Evolutionary conservation across 2,888 invertebrate species (phyloP).

Genomic region (Melanotus villosus): DNA sequence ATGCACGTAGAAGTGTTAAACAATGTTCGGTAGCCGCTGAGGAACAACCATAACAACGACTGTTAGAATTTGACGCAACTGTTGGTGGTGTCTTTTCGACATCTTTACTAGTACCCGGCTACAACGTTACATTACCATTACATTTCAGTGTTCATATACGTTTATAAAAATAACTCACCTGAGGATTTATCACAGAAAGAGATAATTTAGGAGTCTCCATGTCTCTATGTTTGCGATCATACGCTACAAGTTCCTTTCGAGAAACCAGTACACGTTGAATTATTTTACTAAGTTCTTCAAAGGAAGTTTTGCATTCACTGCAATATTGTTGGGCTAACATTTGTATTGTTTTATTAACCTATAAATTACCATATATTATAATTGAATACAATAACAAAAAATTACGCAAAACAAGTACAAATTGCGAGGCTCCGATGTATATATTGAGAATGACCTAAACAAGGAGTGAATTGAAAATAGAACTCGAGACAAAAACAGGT

Average conservation of each 20-base stretch:
- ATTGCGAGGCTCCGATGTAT: too few species aligned
- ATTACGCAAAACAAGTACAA: too few species aligned
- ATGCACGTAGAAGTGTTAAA: slow-evolving; percentile 88
- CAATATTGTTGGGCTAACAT: slow-evolving; percentile 95
- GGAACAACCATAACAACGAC: slow-evolving; percentile 89
- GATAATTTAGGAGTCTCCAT: slow-evolving; percentile 59
- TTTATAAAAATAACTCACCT: slow-evolving; percentile 20
- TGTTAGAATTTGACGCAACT: slow-evolving; percentile 63
- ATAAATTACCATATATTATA: slow-evolving; percentile 62
- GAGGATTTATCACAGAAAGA: slow-evolving; percentile 20
- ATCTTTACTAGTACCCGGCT: slow-evolving; percentile 25
- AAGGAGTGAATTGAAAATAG: too few species aligned
- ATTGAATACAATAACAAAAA: too few species aligned
- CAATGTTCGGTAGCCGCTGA: slow-evolving; percentile 95
- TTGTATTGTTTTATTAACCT: slow-evolving; percentile 94
- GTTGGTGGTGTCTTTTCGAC: neutral
- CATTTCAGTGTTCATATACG: neutral
- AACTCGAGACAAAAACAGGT: too few species aligned
- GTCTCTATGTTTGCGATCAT: slow-evolving; percentile 88
- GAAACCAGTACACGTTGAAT: slow-evolving; percentile 94
- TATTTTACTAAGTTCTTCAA: slow-evolving; percentile 93
- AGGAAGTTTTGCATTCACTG: slow-evolving; percentile 93
- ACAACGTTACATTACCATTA: neutral
- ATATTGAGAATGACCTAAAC: too few species aligned
- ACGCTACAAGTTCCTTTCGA: slow-evolving; percentile 90